Conservation (phyloP, 2,888 invertebrate species). For the Conistra vaccinii region DNA sequence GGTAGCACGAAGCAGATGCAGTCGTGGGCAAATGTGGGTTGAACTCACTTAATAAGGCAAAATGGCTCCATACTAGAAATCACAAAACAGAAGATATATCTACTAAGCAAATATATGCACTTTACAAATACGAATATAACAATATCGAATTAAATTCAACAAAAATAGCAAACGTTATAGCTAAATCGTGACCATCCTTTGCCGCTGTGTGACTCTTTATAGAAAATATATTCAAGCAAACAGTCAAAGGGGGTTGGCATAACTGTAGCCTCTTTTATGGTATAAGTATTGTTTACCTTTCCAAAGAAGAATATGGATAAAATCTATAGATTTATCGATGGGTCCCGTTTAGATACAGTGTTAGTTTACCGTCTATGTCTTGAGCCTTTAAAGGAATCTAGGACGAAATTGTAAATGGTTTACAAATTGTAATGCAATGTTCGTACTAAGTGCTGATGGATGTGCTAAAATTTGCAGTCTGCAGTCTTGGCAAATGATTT, state of each 20-base stretch:
- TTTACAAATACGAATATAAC: constrained; percentile 52
- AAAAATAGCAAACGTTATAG: constrained; percentile 58
- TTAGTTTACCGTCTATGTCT: constrained; percentile 48
- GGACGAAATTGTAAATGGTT: constrained; percentile 29
- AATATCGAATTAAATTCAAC: constrained; percentile 50
- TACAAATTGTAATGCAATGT: constrained; percentile 28
- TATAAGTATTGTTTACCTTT: constrained; percentile 72
- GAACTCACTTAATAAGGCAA: constrained; percentile 40
- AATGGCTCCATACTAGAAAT: constrained; percentile 46
- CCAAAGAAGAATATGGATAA: constrained; percentile 57
- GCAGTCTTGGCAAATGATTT: constrained; percentile 30
- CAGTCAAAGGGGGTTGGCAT: constrained; percentile 77
- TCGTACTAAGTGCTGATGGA: constrained; percentile 30
- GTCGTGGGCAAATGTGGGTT: constrained; percentile 49
- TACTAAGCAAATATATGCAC: constrained; percentile 44
- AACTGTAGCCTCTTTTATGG: constrained; percentile 80
- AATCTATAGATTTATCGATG: constrained; percentile 60
- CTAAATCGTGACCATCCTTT: constrained; percentile 65
- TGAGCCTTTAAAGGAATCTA: constrained; percentile 45
- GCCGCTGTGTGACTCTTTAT: constrained; percentile 52
- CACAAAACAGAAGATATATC: constrained; percentile 36
- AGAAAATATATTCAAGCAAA: constrained; percentile 71
- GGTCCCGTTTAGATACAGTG: constrained; percentile 51
- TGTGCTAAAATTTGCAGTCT: constrained; percentile 28
- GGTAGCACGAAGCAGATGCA: constrained; percentile 36